Base-by-base conservation (phyloP, 2,888 invertebrate species). In the Tetanocera ferruginea region DNA sequence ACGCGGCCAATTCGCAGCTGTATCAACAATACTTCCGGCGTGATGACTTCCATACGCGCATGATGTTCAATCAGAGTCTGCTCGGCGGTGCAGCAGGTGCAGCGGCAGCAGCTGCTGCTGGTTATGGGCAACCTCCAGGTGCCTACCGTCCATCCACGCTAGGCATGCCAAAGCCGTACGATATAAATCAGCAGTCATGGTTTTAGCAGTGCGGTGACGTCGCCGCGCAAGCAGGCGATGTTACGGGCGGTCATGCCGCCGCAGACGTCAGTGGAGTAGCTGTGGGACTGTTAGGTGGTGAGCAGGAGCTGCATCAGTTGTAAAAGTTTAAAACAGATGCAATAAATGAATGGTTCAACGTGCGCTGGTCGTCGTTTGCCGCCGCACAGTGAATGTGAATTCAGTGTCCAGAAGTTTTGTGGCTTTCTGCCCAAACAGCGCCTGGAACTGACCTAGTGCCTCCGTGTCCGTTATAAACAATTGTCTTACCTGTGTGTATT, bases 1-100 rank as follows among this genome's bases (percentile, higher is more conserved):
- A 94, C 83, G 90, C 93, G 19, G 90, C 93, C 6, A 91, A 92
- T 74, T 92, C 93, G 75, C 93, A 94, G 31, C 88, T 94, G 31
- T 95, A 95, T 87, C 94, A 94, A 85, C 94, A 94, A 87, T 94
- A 94, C 88, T 87, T 95, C 80, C 93, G 93, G 75, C 93, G 93
- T 78, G 93, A 93, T 81, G 93, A 93, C 81, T 88, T 93, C 62
- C 92, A 93, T 76, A 91, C 92, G 14, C 91, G 92, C 82, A 93
- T 93, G 86, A 92, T 93, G 90, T 86, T 88, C 72, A 88, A 88
- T 78, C 90, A 88, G 75, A 87, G 89, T 64, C 80, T 90, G 62
- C 79, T 90, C 64, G 85, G 89, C 6, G 88, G 89, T 4, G 91
- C 92, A 72, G 87, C 89, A 6, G 91, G 92, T 60, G 91, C 93